Percentiles rank a stretch among this genome's conserved stretches.
These are phyloP conservation scores for Ancistrus triradiatus DNA, from an alignment of 2,113 vertebrate genomes.

Conservation along the genomic window DNA sequence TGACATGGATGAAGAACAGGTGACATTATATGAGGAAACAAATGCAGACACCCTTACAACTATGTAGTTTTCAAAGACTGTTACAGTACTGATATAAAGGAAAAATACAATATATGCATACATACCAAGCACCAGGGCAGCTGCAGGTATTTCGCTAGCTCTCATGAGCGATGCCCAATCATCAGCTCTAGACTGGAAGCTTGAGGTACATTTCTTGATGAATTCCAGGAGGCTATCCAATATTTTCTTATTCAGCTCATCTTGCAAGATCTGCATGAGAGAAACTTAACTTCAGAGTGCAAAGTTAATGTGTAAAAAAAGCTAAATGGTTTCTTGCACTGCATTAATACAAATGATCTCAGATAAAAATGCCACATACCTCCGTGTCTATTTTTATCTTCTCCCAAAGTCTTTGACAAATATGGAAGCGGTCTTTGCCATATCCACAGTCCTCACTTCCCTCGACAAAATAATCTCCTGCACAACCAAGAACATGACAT, in stretches of 20 bases:
- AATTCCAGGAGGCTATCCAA: conserved; percentile 81
- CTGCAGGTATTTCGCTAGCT: conserved; percentile 87
- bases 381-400: conserved; percentile 79
- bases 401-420: conserved; percentile 79
- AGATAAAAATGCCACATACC: conserved; percentile 58
- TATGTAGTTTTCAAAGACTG: background rate
- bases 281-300: no score
- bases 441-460: conserved; percentile 61
- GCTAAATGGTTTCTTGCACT: no score
- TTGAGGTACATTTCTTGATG: conserved; percentile 71
- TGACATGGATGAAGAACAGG: no score
- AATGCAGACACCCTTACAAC: background rate
- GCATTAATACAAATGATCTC: conserved; percentile 12
- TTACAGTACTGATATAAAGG: background rate
- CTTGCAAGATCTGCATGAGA: conserved; percentile 75
- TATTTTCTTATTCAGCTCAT: conserved; percentile 84
- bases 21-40: no score
- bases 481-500: conserved; percentile 26
- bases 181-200: conserved; percentile 61
- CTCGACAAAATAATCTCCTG: conserved; percentile 71
- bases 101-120: conserved; percentile 5
- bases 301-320: no score
- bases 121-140: conserved; percentile 85
- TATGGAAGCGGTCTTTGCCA: conserved; percentile 67
- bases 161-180: conserved; percentile 79